phyloP scores from a whole-genome alignment of 2,888 invertebrate genomes.

The Rhingia campestris region DNA sequence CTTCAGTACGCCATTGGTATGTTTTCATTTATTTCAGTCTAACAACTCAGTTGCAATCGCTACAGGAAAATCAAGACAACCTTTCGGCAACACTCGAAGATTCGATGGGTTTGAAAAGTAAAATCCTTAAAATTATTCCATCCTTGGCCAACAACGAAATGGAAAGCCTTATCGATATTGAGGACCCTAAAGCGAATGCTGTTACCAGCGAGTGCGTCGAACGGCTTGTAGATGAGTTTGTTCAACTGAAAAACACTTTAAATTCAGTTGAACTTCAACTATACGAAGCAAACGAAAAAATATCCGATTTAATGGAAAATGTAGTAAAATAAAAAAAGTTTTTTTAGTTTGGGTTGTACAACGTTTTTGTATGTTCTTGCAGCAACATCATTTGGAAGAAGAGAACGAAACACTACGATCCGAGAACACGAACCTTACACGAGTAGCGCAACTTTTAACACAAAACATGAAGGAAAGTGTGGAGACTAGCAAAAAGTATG shows the following conservation, averaged over 20 bases:
- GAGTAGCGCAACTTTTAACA: conserved; percentile 81
- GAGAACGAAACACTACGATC: conserved; percentile 81
- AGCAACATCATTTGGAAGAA: conserved; percentile 82
- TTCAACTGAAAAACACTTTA: conserved; percentile 79
- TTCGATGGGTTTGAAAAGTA: conserved; percentile 79
- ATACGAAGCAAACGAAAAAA: conserved; percentile 83
- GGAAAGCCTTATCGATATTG: conserved; percentile 81
- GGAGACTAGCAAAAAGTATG: conserved; percentile 82
- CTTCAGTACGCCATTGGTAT: neutral
- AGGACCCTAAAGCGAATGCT: conserved; percentile 75
- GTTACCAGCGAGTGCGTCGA: conserved; percentile 80
- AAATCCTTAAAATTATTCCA: conserved; percentile 81
- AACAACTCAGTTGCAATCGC: conserved; percentile 77
- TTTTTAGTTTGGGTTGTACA: neutral
- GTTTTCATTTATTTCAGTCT: conserved; percentile 65
- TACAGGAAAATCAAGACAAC: conserved; percentile 76
- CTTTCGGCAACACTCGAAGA: conserved; percentile 74
- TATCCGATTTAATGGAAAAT: conserved; percentile 81
- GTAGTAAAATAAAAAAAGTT: conserved; percentile 75
- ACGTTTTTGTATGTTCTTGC: neutral
- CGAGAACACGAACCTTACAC: conserved; percentile 81
- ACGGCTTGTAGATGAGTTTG: conserved; percentile 80
- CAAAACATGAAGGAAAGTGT: conserved; percentile 83
- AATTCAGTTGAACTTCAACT: conserved; percentile 81
- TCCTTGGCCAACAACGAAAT: conserved; percentile 78